Base-by-base conservation (phyloP, 2,888 invertebrate species). In the Tipula vernalis region DNA sequence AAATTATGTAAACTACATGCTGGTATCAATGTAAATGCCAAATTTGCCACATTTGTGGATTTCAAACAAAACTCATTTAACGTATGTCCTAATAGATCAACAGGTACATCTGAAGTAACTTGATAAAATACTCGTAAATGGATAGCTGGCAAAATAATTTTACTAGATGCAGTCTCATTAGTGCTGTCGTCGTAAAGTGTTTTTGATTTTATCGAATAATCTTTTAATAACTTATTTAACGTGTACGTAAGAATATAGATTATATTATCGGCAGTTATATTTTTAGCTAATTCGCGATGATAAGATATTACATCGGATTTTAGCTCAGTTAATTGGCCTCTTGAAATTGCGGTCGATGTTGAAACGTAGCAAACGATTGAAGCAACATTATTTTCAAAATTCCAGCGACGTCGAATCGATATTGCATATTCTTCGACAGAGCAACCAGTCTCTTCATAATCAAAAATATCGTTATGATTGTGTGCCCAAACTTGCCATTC, bases 401-500 rank as follows among this genome's bases (percentile, higher is more conserved):
- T 97, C 96, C 97, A 97, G 87, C 97, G 94, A 88, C 97, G 93
- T 86, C 96, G 95, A 89, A 97, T 95, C 12, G 96, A 96, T 87
- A 97, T 96, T 89, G 96, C 96, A 90, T 95, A 96, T 89, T 95
- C 95, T 87, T 95, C 95, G 8, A 97, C 93, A 88, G 96, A 96
- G 90, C 96, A 96, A n/a, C 97, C 97, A 85, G 97, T 96, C 91
- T 97, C 97, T 92, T 97, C 97, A 91, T 97, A 97, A 91, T 97
- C 96, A 90, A 97, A 97, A 88, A 96, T 94, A 91, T 95, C 95
- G 92, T 97, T 97, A 92, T 96, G 96, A 87, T 95, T 94, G 91
- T 97, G 97, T 83, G 96, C 96, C 96, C 97, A 97, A 87, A 98
- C 96, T 91, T 97, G 97, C 98, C 98, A 98, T 92, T 98, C 98